These are phyloP conservation scores for Anarrhichthys ocellatus DNA, from an alignment of 2,113 vertebrate species.

Conservation along the genomic window DNA sequence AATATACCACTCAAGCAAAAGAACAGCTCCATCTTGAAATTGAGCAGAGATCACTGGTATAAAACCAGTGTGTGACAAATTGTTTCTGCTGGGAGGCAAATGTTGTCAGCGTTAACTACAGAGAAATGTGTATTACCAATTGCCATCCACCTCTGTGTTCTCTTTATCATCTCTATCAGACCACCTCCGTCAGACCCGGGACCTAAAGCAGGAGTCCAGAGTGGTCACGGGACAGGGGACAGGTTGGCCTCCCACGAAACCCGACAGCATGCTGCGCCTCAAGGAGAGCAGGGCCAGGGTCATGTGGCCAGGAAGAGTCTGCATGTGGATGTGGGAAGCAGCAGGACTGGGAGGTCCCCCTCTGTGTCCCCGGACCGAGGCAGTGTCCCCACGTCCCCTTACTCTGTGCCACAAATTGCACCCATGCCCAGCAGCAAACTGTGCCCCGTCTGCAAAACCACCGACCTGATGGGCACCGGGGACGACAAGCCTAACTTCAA, in stretches of 20 bases:
- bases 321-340: conserved; percentile 81
- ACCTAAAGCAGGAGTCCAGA: conserved; percentile 75
- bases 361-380: conserved; percentile 90
- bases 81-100: not conserved
- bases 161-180: conserved; percentile 67
- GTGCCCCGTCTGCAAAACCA: conserved; percentile 97
- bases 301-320: conserved; percentile 81
- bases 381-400: conserved; percentile 94
- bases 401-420: conserved; percentile 97
- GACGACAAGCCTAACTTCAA: conserved; percentile 93
- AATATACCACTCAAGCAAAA: conserved; percentile 15
- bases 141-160: conserved; percentile 3
- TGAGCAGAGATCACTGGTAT: not conserved
- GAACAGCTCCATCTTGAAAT: conserved; percentile 11
- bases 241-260: conserved; percentile 78
- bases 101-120: not conserved
- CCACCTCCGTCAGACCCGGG: conserved; percentile 74
- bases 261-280: conserved; percentile 50
- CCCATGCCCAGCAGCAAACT: conserved; percentile 98
- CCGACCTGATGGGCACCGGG: conserved; percentile 90
- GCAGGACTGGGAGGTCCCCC: conserved; percentile 79
- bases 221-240: conserved; percentile 73
- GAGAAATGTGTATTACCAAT: not conserved
- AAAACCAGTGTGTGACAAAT: not conserved
- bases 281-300: conserved; percentile 73